Evolutionary conservation across 1,140 invertebrate genomes (phyloP).

Genomic region (Pristionchus pacificus): DNA sequence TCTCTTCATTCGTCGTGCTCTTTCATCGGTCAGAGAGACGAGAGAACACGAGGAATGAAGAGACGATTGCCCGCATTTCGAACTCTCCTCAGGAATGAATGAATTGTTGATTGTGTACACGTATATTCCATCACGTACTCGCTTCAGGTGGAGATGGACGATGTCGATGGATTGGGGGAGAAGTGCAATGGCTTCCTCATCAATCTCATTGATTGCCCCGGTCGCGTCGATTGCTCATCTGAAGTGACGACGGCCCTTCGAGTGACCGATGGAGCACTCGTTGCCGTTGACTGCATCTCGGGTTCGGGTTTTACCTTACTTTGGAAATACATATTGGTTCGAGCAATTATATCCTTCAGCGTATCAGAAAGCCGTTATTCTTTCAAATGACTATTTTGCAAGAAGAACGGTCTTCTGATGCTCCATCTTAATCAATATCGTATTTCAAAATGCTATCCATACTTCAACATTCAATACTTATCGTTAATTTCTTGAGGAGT

Average conservation of each 20-base stretch:
- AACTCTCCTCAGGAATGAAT: conserved; percentile 97
- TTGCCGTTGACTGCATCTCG: conserved; percentile 97
- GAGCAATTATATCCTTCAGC: conserved; percentile 94
- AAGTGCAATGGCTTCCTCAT: conserved; percentile 99
- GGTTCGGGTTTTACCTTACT: conserved; percentile 97
- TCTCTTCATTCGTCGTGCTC: neutral
- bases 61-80: conserved; percentile 98
- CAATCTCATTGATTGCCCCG: conserved; percentile 88
- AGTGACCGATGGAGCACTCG: conserved; percentile 96
- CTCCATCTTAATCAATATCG: conserved; percentile 85
- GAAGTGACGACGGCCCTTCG: conserved; percentile 97
- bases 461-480: too few species aligned
- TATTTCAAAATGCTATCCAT: conserved; percentile 96
- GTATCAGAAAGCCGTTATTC: too few species aligned
- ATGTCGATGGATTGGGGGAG: conserved; percentile 70
- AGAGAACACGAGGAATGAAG: conserved; percentile 76
- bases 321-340: too few species aligned
- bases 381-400: neutral
- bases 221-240: conserved; percentile 90
- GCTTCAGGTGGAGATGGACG: neutral
- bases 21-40: too few species aligned
- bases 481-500: too few species aligned
- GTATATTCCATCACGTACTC: conserved; percentile 63
- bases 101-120: conserved; percentile 98
- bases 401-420: neutral